A percentile compares a stretch with the other conserved stretches of the same genome.
phyloP scores from a whole-genome alignment of 2,113 vertebrate genomes.

The Plotosus lineatus region DNA sequence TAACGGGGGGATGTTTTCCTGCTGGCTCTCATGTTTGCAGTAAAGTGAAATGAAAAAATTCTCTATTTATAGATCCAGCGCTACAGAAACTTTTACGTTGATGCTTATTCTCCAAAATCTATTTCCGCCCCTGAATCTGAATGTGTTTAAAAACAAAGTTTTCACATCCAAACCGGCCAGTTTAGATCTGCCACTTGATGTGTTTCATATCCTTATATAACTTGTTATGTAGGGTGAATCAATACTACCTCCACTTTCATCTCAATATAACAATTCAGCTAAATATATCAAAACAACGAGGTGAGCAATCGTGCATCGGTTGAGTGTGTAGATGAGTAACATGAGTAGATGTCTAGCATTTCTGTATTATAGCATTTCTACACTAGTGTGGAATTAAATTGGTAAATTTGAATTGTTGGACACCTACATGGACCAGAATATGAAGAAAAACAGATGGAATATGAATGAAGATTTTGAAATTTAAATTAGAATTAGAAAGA shows the following conservation, averaged over 20 bases:
- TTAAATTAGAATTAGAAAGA: neutral
- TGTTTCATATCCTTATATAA: neutral
- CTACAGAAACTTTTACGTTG: neutral
- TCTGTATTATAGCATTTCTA: neutral
- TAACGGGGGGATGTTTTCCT: neutral
- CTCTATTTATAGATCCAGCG: neutral
- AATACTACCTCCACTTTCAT: constrained; percentile 12
- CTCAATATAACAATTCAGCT: constrained; percentile 1
- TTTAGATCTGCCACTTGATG: neutral
- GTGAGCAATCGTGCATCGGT: neutral
- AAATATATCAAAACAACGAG: neutral
- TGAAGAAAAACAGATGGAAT: neutral
- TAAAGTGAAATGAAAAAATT: neutral
- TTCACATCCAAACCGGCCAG: neutral
- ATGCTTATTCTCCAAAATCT: neutral
- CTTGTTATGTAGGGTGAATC: neutral
- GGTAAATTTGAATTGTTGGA: neutral
- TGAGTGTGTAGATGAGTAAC: constrained; percentile 5
- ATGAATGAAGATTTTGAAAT: too few species aligned
- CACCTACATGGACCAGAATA: neutral
- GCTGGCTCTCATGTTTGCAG: neutral
- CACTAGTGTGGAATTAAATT: neutral
- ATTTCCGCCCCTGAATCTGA: neutral
- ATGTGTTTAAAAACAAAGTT: neutral
- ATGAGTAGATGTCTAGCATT: neutral